phyloP scores from a whole-genome alignment of 2,113 vertebrate species.

The Takifugu flavidus region DNA sequence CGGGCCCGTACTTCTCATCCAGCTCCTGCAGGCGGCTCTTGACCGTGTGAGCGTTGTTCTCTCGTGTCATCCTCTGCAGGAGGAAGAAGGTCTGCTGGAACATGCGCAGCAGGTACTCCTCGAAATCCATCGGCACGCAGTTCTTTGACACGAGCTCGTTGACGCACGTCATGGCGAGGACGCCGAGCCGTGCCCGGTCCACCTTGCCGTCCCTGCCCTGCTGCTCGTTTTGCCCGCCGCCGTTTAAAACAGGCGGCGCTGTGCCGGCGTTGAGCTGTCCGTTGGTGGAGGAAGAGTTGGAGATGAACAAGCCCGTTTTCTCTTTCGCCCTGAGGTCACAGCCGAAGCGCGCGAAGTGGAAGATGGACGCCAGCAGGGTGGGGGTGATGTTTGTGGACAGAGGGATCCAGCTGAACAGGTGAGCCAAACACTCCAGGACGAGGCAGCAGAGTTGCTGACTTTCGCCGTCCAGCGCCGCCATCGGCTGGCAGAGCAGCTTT shows the following conservation, averaged over 20 bases:
- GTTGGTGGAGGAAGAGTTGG: constrained; percentile 65
- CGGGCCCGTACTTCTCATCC: constrained; percentile 85
- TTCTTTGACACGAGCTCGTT: constrained; percentile 99
- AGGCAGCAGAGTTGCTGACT: constrained; percentile 91
- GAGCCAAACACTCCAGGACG: constrained; percentile 93
- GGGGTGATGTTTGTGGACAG: constrained; percentile 95
- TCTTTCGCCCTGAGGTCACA: constrained; percentile 85
- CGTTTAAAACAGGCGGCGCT: constrained; percentile 74
- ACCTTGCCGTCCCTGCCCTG: constrained; percentile 59
- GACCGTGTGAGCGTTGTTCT: constrained; percentile 89
- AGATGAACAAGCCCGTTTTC: constrained; percentile 64
- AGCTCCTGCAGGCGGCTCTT: constrained; percentile 93
- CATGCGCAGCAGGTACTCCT: constrained; percentile 96
- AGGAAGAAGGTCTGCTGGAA: constrained; percentile 99
- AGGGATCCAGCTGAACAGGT: constrained; percentile 99
- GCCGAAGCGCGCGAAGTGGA: constrained; percentile 96
- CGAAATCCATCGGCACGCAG: constrained; percentile 97
- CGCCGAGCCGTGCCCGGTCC: constrained; percentile 86
- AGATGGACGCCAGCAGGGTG: constrained; percentile 93
- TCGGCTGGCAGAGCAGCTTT: constrained; percentile 88
- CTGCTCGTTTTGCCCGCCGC: constrained; percentile 66
- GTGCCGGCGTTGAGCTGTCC: constrained; percentile 59
- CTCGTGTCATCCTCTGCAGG: constrained; percentile 93
- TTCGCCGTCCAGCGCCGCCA: constrained; percentile 87
- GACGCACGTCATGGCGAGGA: constrained; percentile 96